phyloP scores from a whole-genome alignment of 2,113 vertebrate species.

The Casuarius casuarius region DNA sequence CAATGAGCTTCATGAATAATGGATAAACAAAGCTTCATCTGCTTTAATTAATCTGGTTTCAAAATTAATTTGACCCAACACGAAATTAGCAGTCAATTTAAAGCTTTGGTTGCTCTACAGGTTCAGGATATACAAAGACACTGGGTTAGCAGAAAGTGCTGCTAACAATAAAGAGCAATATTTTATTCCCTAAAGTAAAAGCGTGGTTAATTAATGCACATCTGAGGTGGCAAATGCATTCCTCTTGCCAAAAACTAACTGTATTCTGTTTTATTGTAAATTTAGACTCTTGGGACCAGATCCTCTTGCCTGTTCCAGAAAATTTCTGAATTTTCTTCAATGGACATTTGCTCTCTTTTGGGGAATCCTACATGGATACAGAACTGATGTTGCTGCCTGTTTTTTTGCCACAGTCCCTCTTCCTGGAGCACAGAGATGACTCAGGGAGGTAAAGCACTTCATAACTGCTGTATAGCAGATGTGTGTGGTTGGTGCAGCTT shows the following conservation, averaged over 20 bases:
- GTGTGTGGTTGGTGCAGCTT: neutral
- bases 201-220: conserved; percentile 32
- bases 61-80: conserved; percentile 76
- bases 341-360: neutral
- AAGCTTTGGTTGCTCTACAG: conserved; percentile 62
- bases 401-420: neutral
- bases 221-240: neutral
- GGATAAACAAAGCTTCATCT: conserved; percentile 73
- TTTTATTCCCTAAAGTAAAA: conserved; percentile 36
- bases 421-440: neutral
- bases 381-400: neutral
- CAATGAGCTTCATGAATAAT: conserved; percentile 77
- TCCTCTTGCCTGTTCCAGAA: neutral
- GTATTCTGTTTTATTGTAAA: neutral
- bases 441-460: neutral
- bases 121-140: conserved; percentile 53
- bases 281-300: neutral
- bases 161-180: conserved; percentile 23
- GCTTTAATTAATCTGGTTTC: conserved; percentile 79
- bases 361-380: neutral
- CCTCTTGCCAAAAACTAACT: neutral
- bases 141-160: conserved; percentile 9
- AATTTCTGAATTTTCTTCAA: neutral
- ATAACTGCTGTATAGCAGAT: neutral
- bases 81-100: conserved; percentile 77